Evolutionary conservation across 2,797 vertebrate genomes (phyloP).

Genomic region (Serranus cabrilla): DNA sequence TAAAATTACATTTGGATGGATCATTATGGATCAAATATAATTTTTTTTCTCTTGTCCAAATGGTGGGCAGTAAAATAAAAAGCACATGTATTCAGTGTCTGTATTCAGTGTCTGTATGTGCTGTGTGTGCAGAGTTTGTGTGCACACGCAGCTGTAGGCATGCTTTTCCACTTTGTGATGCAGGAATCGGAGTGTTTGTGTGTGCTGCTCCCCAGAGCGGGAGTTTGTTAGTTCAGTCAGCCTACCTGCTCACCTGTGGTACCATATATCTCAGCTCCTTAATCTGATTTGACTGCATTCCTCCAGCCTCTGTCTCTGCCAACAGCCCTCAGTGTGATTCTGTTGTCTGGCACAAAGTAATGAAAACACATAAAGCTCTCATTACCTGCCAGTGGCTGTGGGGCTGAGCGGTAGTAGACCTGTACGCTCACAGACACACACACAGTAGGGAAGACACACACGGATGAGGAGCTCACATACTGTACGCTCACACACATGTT

Average conservation of each 20-base stretch:
- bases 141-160: background rate
- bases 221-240: slow-evolving; percentile 56
- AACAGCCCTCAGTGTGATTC: slow-evolving; percentile 67
- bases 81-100: background rate
- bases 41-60: too few relatives aligned
- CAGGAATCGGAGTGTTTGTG: slow-evolving; percentile 21
- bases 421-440: slow-evolving; percentile 30
- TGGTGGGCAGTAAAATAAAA: background rate
- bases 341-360: slow-evolving; percentile 79
- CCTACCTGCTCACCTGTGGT: slow-evolving; percentile 69
- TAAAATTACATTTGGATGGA: background rate
- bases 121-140: slow-evolving; percentile 3
- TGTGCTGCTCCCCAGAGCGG: slow-evolving; percentile 34
- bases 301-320: slow-evolving; percentile 66
- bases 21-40: background rate
- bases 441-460: slow-evolving; percentile 22
- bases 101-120: background rate
- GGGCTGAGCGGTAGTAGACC: slow-evolving; percentile 51
- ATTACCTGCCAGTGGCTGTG: slow-evolving; percentile 72
- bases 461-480: slow-evolving; percentile 39
- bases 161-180: slow-evolving; percentile 7
- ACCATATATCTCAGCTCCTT: slow-evolving; percentile 74
- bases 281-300: slow-evolving; percentile 80
- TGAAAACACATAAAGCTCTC: slow-evolving; percentile 83
- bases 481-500: slow-evolving; percentile 26